These are phyloP conservation scores for Epiblema foenella DNA, from an alignment of 2,888 invertebrate species.

Conservation along the genomic window DNA sequence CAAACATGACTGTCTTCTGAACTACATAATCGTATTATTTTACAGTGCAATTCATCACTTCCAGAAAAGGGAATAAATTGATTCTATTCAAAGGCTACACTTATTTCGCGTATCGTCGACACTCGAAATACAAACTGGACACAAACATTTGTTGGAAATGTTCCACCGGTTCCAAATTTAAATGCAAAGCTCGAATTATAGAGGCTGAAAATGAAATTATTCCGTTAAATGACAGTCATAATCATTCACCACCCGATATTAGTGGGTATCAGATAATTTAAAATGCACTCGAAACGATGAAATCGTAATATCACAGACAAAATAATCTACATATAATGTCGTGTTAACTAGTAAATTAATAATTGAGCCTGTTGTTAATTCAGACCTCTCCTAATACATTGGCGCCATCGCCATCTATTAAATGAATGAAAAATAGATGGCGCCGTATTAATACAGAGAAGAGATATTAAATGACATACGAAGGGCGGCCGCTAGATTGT, in stretches of 20 bases:
- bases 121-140: neutral
- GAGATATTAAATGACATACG: too few species aligned
- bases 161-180: constrained; percentile 11
- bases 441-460: too few species aligned
- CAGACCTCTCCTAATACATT: too few species aligned
- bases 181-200: constrained; percentile 15
- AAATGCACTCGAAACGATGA: neutral
- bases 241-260: constrained; percentile 15
- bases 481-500: too few species aligned
- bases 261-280: neutral
- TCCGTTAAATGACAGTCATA: constrained; percentile 14
- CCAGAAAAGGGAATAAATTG: constrained; percentile 6
- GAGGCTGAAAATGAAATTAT: neutral
- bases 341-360: too few species aligned
- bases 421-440: too few species aligned
- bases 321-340: too few species aligned
- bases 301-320: too few species aligned
- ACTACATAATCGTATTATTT: neutral
- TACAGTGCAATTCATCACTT: constrained; percentile 17
- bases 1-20: neutral
- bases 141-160: constrained; percentile 12
- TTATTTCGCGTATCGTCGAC: constrained; percentile 8
- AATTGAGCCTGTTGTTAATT: too few species aligned
- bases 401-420: too few species aligned
- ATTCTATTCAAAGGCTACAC: constrained; percentile 15